These are phyloP conservation scores for Phylloscopus trochilus DNA, from an alignment of 2,113 vertebrate species.

Conservation along the genomic window DNA sequence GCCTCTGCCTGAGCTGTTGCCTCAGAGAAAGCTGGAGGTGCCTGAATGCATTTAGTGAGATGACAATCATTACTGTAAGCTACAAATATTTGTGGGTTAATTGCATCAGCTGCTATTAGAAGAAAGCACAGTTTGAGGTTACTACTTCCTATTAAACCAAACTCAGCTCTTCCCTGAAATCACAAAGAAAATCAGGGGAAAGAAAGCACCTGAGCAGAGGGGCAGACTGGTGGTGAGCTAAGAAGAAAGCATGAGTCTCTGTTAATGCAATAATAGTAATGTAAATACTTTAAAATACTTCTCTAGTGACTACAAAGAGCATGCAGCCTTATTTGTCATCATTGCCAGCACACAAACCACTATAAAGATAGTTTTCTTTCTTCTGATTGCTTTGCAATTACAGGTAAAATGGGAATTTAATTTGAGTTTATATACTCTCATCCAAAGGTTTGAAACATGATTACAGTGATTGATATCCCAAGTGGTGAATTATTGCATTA, in stretches of 20 bases:
- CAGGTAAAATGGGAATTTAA: neutral
- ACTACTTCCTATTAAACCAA: neutral
- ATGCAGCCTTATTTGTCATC: neutral
- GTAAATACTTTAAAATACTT: neutral
- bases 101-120: neutral
- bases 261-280: neutral
- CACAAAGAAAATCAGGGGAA: neutral
- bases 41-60: neutral
- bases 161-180: neutral
- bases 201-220: neutral
- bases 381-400: neutral
- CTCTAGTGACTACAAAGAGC: neutral
- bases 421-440: neutral
- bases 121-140: neutral
- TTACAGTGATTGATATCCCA: neutral
- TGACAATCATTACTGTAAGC: neutral
- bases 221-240: neutral
- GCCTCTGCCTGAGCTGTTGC: neutral
- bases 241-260: neutral
- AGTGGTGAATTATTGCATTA: neutral
- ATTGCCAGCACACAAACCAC: neutral
- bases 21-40: neutral
- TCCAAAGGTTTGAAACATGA: neutral
- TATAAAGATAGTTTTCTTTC: neutral
- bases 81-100: neutral